phyloP scores from a whole-genome alignment of 2,113 vertebrate species.

The Sakesphorus luctuosus region DNA sequence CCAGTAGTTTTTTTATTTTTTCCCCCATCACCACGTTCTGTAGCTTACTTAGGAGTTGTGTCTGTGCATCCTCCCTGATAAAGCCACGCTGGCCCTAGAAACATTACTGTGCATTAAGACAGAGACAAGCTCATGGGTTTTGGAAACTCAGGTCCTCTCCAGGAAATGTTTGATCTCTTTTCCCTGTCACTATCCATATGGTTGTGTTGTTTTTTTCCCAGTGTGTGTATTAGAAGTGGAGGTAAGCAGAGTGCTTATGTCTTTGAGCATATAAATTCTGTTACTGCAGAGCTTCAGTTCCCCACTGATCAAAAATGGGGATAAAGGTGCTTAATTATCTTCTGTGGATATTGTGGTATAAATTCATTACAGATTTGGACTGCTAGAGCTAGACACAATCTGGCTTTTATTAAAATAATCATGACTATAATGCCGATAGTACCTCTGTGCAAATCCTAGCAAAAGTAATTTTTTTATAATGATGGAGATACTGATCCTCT shows the following conservation, averaged over 20 bases:
- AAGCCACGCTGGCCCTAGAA: background rate
- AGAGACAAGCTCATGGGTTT: rapidly evolving
- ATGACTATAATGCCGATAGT: background rate
- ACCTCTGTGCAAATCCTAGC: background rate
- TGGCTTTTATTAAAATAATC: background rate
- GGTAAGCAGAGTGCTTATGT: background rate
- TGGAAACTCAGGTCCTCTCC: background rate
- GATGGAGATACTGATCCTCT: background rate
- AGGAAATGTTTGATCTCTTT: background rate
- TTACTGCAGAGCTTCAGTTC: background rate
- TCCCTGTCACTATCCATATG: background rate
- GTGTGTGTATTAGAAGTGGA: background rate
- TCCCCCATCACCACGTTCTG: background rate
- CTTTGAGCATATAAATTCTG: background rate
- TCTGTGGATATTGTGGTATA: background rate
- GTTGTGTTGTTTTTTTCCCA: background rate
- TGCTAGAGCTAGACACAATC: background rate
- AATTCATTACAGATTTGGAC: background rate
- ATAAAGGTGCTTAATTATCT: background rate
- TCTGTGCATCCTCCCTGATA: background rate
- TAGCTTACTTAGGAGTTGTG: background rate
- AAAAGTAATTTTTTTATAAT: background rate
- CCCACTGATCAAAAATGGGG: background rate
- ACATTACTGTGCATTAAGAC: background rate
- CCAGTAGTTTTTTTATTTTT: background rate